Conservation (phyloP, 2,797 vertebrate species). For the Darevskia nairensis region DNA sequence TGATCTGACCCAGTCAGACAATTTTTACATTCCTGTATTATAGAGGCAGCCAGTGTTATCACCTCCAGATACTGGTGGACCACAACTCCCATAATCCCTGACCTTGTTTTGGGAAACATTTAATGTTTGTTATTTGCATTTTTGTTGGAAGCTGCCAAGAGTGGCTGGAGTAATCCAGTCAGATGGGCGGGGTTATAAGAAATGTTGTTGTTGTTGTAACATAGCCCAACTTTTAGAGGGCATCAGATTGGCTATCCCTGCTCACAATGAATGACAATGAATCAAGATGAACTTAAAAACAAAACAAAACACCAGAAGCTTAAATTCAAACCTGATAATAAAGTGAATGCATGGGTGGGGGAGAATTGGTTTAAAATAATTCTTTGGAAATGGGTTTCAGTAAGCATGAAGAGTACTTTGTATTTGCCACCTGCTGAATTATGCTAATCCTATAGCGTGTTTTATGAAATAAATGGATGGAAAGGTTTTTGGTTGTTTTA, state of each 20-base stretch:
- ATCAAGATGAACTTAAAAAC: background rate
- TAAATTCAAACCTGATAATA: background rate
- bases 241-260: too few relatives aligned
- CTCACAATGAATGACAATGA: background rate
- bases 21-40: background rate
- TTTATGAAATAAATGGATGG: constrained; percentile 17
- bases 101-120: too few relatives aligned
- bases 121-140: too few relatives aligned
- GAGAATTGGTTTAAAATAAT: background rate
- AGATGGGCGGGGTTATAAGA: too few relatives aligned
- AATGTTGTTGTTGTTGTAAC: too few relatives aligned
- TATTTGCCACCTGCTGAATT: constrained; percentile 15
- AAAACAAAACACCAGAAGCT: background rate
- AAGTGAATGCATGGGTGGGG: background rate
- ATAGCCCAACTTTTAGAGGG: too few relatives aligned
- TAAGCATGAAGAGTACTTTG: background rate
- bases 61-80: too few relatives aligned
- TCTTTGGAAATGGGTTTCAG: background rate
- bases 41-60: background rate
- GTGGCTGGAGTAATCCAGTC: too few relatives aligned
- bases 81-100: too few relatives aligned
- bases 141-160: too few relatives aligned
- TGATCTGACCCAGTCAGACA: background rate
- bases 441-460: background rate
- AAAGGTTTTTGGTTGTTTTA: background rate